Percentiles rank a stretch among this genome's conserved stretches.
phyloP scores from a whole-genome alignment of 35 echinoderm and acorn worm species.

The Holothuria glaberrima region DNA sequence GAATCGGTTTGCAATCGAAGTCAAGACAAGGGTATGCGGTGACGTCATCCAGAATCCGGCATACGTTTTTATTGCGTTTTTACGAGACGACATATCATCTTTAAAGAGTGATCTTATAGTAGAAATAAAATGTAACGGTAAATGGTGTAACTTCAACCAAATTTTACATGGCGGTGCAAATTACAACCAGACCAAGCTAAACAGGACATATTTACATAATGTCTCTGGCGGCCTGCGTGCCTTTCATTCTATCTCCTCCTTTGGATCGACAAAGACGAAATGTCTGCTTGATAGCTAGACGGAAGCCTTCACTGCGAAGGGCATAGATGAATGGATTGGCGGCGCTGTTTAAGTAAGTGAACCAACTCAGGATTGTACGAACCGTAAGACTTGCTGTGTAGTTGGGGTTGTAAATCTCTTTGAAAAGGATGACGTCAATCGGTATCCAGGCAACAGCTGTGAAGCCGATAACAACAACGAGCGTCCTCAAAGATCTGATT shows the following conservation, averaged over 20 bases:
- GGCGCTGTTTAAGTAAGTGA: constrained; percentile 69
- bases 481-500: constrained; percentile 47
- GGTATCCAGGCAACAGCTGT: constrained; percentile 63
- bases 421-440: constrained; percentile 41
- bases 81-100: no score
- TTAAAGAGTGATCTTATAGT: no score
- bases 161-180: no score
- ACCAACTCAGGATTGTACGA: constrained; percentile 61
- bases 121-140: no score
- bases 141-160: no score
- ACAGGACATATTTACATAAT: background rate
- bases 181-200: no score
- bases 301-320: constrained; percentile 55
- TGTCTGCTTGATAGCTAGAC: constrained; percentile 5
- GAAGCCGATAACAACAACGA: constrained; percentile 56
- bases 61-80: no score
- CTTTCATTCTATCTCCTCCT: no score
- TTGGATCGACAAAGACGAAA: background rate
- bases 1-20: no score
- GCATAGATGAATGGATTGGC: constrained; percentile 70
- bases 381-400: constrained; percentile 34
- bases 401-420: constrained; percentile 40
- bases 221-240: background rate
- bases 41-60: no score
- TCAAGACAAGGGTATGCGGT: no score